phyloP scores from a whole-genome alignment of 2,797 vertebrate genomes.

The Anguilla pacifica region DNA sequence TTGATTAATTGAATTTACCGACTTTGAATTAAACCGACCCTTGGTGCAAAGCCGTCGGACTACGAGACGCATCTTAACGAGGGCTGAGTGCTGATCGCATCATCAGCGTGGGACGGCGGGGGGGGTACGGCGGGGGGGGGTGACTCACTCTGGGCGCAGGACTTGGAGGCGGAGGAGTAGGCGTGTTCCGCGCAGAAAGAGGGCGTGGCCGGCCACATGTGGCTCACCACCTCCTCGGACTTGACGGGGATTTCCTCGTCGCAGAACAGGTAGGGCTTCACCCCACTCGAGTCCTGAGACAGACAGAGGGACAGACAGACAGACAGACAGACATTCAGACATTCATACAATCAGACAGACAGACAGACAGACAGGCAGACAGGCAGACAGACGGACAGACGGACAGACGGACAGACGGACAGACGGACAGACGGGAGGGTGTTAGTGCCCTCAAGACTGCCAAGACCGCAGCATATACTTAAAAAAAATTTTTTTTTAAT shows the following conservation, averaged over 20 bases:
- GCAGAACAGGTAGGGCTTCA: slow-evolving; percentile 95
- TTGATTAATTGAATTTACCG: not conserved
- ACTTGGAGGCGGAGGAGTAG: slow-evolving; percentile 97
- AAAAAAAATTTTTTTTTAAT: no score
- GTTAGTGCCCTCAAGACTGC: no score
- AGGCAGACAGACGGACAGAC: no score
- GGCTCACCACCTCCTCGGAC: slow-evolving; percentile 96
- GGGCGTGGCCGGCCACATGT: slow-evolving; percentile 93
- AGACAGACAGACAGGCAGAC: no score
- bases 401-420: no score
- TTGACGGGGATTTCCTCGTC: slow-evolving; percentile 98
- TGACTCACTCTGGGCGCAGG: slow-evolving; percentile 88
- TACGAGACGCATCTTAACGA: not conserved
- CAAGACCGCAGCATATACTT: no score
- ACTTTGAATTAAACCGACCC: no score
- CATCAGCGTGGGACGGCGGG: not conserved
- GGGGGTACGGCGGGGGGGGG: not conserved
- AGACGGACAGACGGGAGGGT: no score
- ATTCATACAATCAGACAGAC: no score
- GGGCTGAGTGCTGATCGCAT: not conserved
- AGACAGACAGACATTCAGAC: not conserved
- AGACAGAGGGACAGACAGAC: slow-evolving; percentile 26
- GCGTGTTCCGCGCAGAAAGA: slow-evolving; percentile 96
- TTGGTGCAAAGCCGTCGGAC: no score
- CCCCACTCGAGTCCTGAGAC: slow-evolving; percentile 87